A percentile compares a stretch with the other conserved stretches of the same genome.
Conservation (phyloP, 2,888 invertebrate genomes). For the Scaptomyza caliginosa region DNA sequence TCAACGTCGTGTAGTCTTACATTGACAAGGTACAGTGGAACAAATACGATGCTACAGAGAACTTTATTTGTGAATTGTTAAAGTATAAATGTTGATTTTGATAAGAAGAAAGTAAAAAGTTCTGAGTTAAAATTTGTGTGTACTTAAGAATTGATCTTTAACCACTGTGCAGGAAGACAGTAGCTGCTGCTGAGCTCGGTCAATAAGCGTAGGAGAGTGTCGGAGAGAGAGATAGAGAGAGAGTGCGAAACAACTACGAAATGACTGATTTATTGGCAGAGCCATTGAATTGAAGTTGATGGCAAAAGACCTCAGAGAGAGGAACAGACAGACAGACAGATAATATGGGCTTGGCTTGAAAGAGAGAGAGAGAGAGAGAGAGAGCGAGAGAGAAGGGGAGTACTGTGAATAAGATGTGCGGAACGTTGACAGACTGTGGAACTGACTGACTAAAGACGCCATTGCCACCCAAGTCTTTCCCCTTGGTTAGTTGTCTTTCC, state of each 20-base stretch:
- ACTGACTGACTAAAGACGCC: slow-evolving; percentile 43
- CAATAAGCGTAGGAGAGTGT: slow-evolving; percentile 59
- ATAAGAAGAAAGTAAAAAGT: no score
- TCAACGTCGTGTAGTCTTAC: slow-evolving; percentile 31
- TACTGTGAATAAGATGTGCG: slow-evolving; percentile 74
- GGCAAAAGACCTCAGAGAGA: slow-evolving; percentile 53
- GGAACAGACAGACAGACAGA: slow-evolving; percentile 12
- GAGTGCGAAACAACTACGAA: slow-evolving; percentile 55
- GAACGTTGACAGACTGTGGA: slow-evolving; percentile 70
- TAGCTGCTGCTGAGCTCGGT: slow-evolving; percentile 35
- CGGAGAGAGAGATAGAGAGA: no score
- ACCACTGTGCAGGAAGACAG: slow-evolving; percentile 53
- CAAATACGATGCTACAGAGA: no score
- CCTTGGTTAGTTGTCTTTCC: no score
- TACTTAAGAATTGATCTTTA: background rate
- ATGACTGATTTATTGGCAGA: slow-evolving; percentile 82
- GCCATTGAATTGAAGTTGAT: slow-evolving; percentile 79
- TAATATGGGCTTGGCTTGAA: slow-evolving; percentile 47
- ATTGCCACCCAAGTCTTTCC: slow-evolving; percentile 9
- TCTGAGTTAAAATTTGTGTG: no score
- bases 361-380: slow-evolving; percentile 13
- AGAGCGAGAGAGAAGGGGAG: slow-evolving; percentile 1
- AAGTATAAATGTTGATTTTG: no score
- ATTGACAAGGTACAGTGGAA: slow-evolving; percentile 55
- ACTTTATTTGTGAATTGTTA: no score